phyloP scores from a whole-genome alignment of 2,797 vertebrate species.

The Potorous gilbertii region DNA sequence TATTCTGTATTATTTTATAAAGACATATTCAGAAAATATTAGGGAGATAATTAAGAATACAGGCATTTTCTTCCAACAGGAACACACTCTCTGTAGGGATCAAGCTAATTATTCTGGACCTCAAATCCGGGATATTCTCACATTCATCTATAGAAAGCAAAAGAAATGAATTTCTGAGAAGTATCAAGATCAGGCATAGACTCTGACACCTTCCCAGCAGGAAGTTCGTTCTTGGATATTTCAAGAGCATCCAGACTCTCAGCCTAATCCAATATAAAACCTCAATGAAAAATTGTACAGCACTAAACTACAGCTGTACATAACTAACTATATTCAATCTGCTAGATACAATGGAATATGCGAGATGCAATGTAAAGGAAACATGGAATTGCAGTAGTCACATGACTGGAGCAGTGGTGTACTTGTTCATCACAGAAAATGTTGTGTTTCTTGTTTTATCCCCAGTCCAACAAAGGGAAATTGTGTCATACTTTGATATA shows the following conservation, averaged over 20 bases:
- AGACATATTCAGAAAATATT: constrained; percentile 79
- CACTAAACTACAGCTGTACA: constrained; percentile 58
- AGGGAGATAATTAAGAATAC: constrained; percentile 68
- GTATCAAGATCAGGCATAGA: constrained; percentile 33
- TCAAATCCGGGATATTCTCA: constrained; percentile 41
- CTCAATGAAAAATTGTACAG: constrained; percentile 41
- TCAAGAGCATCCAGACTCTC: constrained; percentile 38
- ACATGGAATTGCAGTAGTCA: constrained; percentile 67
- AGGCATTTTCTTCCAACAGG: constrained; percentile 70
- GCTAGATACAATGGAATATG: constrained; percentile 51
- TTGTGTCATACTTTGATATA: constrained; percentile 65
- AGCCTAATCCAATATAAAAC: neutral
- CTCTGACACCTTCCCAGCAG: constrained; percentile 17
- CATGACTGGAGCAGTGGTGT: constrained; percentile 63
- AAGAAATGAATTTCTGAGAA: constrained; percentile 56
- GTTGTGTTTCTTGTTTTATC: neutral
- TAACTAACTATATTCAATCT: constrained; percentile 57
- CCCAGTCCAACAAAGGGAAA: constrained; percentile 63
- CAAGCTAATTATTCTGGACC: constrained; percentile 57
- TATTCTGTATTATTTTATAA: constrained; percentile 74
- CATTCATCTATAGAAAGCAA: constrained; percentile 63
- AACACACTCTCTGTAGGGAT: constrained; percentile 65
- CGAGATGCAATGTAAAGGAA: constrained; percentile 56
- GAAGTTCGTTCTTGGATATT: neutral
- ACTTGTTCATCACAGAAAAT: constrained; percentile 66